These are phyloP conservation scores for Philotrypesis tridentata DNA, from an alignment of 1,140 invertebrate genomes.

Conservation along the genomic window DNA sequence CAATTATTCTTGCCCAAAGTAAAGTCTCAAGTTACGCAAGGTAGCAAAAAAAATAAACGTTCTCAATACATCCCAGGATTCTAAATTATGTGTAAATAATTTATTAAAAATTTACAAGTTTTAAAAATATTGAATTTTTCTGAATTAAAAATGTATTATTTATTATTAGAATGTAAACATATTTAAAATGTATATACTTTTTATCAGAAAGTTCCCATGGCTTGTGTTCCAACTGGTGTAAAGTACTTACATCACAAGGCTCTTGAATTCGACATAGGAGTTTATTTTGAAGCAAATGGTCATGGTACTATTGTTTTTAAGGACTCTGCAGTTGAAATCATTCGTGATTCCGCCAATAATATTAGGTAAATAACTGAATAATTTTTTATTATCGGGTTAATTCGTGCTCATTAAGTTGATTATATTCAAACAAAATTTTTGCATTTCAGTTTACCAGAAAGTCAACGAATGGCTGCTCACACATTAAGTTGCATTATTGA, in stretches of 20 bases:
- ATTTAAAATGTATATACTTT: constrained; percentile 41
- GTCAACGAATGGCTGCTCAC: constrained; percentile 74
- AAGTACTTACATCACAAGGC: constrained; percentile 98
- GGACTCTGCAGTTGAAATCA: constrained; percentile 75
- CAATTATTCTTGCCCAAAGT: constrained; percentile 54
- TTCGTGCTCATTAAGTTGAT: neutral
- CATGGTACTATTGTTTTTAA: constrained; percentile 96
- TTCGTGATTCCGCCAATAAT: constrained; percentile 68
- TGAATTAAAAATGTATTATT: constrained; percentile 6
- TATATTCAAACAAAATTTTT: constrained; percentile 22
- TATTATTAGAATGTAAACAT: neutral
- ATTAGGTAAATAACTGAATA: constrained; percentile 52
- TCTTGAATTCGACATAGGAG: constrained; percentile 92
- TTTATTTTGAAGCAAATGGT: constrained; percentile 99
- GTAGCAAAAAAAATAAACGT: constrained; percentile 42
- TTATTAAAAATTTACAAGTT: neutral
- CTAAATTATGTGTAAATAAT: constrained; percentile 22
- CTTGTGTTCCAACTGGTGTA: constrained; percentile 95
- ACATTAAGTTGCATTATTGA: constrained; percentile 83
- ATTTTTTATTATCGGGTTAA: neutral
- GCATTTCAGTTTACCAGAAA: constrained; percentile 60
- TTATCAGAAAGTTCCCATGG: constrained; percentile 88
- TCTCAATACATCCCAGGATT: constrained; percentile 40
- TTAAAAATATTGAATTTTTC: constrained; percentile 1
- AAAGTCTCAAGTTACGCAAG: constrained; percentile 46